Evolutionary conservation across 2,797 vertebrate species (phyloP).

Genomic region (Mus minutoides): DNA sequence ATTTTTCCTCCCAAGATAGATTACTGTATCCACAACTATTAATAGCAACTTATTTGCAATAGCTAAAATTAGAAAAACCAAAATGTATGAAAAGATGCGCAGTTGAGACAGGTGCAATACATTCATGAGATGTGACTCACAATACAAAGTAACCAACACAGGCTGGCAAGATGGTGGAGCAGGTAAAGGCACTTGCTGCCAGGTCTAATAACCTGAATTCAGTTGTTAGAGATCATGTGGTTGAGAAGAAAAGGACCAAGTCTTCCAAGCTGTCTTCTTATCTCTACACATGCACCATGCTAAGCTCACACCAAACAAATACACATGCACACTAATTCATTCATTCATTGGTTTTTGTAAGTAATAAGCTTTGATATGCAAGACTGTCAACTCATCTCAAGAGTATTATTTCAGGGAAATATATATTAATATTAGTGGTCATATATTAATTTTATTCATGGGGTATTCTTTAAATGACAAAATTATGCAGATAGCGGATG

Average conservation of each 20-base stretch:
- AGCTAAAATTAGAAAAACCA: slow-evolving; percentile 24
- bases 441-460: slow-evolving; percentile 17
- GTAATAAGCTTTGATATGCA: background rate
- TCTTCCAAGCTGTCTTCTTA: background rate
- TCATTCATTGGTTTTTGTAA: background rate
- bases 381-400: slow-evolving; percentile 13
- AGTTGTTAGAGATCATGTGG: background rate
- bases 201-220: background rate
- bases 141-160: slow-evolving; percentile 43
- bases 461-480: slow-evolving; percentile 32
- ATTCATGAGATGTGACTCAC: background rate
- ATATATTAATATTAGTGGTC: background rate
- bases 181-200: background rate
- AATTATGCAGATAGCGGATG: background rate
- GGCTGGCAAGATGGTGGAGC: background rate
- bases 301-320: background rate
- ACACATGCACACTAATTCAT: background rate
- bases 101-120: slow-evolving; percentile 24
- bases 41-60: slow-evolving; percentile 32
- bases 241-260: background rate
- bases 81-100: slow-evolving; percentile 22
- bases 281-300: no score
- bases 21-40: background rate
- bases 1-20: background rate
- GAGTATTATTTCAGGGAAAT: background rate